Evolutionary conservation across 2,113 vertebrate species (phyloP).

Genomic region (Egretta garzetta): DNA sequence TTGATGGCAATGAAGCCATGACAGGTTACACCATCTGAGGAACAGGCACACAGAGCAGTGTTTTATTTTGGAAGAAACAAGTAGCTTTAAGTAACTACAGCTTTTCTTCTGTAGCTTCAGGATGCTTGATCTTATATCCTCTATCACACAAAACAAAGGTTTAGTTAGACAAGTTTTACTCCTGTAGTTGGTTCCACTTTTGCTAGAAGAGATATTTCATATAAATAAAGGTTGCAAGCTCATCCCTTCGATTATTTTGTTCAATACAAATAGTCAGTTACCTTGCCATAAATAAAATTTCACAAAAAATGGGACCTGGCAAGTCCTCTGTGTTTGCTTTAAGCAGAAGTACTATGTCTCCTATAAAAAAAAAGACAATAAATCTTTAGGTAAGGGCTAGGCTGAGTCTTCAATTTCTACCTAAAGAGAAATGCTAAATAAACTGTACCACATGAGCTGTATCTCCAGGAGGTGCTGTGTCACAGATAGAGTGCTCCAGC

Average conservation of each 20-base stretch:
- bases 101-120: slow-evolving; percentile 13
- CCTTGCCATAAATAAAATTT: background rate
- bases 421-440: background rate
- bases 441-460: background rate
- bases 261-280: background rate
- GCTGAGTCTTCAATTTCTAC: background rate
- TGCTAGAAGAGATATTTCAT: background rate
- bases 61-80: slow-evolving; percentile 53
- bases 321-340: background rate
- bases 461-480: background rate
- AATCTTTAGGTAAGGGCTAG: background rate
- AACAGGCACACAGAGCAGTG: background rate
- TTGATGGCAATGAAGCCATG: background rate
- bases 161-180: background rate
- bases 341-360: background rate
- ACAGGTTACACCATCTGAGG: background rate
- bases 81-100: slow-evolving; percentile 3
- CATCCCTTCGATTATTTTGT: background rate
- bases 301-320: background rate
- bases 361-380: background rate
- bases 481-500: background rate
- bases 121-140: background rate
- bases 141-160: background rate
- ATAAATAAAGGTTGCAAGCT: background rate
- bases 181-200: background rate